Conservation (phyloP, 30 jellyfish, hydroid and myxozoan species). For the Nemopilema nomurai region DNA sequence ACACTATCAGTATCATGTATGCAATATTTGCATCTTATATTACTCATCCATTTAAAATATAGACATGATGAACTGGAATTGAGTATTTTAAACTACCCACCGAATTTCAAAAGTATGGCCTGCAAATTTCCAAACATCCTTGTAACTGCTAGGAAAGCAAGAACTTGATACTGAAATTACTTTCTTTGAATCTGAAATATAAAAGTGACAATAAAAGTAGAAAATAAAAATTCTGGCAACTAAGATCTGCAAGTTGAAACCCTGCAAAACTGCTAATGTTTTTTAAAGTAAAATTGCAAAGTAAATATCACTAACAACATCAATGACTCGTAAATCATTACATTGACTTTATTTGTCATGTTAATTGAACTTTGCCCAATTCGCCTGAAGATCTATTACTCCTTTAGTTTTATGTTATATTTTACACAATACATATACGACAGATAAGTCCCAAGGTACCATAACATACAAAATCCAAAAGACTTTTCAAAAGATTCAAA, state of each 20-base stretch:
- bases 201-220: not conserved
- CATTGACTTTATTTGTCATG: not conserved
- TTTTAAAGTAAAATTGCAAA: no score
- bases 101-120: slow-evolving; percentile 21
- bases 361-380: no score
- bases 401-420: no score
- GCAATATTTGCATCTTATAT: no score
- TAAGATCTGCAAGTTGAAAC: not conserved
- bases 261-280: not conserved
- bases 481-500: no score
- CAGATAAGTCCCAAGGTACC: no score
- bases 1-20: no score
- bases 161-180: slow-evolving; percentile 42
- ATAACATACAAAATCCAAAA: no score
- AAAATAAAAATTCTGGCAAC: not conserved
- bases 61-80: not conserved
- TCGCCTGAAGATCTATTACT: no score
- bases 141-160: slow-evolving; percentile 66
- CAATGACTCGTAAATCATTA: no score
- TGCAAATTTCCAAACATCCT: slow-evolving; percentile 50
- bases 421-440: no score
- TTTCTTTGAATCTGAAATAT: slow-evolving; percentile 8
- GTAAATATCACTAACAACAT: no score
- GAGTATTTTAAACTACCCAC: slow-evolving; percentile 19
- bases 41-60: not conserved